Evolutionary conservation across 2,888 invertebrate genomes (phyloP).

Genomic region (Urechis unicinctus): DNA sequence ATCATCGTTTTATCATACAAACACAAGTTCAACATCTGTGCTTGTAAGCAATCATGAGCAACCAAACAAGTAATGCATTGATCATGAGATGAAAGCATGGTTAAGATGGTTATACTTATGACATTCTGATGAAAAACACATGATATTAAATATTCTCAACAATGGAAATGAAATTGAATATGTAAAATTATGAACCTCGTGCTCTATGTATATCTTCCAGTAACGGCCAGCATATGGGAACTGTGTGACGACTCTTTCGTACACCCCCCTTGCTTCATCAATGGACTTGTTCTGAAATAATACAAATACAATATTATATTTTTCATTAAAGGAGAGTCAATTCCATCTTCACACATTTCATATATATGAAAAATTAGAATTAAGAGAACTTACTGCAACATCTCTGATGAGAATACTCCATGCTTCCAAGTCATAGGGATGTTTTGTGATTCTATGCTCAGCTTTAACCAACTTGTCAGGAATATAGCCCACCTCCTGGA

Average conservation of each 20-base stretch:
- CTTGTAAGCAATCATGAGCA: too few relatives aligned
- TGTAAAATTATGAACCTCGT: slow-evolving; percentile 39
- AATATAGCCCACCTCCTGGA: slow-evolving; percentile 22
- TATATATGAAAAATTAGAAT: not conserved
- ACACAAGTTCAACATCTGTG: too few relatives aligned
- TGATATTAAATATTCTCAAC: not conserved
- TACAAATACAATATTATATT: not conserved
- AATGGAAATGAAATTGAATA: not conserved
- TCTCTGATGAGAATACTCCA: slow-evolving; percentile 95
- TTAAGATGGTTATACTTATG: too few relatives aligned
- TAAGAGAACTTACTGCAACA: slow-evolving; percentile 60
- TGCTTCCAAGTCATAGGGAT: slow-evolving; percentile 90
- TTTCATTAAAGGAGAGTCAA: too few relatives aligned
- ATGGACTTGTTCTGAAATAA: slow-evolving; percentile 51
- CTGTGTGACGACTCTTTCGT: slow-evolving; percentile 86
- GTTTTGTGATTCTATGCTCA: slow-evolving; percentile 65
- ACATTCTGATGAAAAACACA: too few relatives aligned
- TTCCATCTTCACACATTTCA: too few relatives aligned
- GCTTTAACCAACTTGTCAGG: slow-evolving; percentile 53
- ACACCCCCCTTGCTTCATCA: slow-evolving; percentile 82
- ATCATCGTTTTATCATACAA: too few relatives aligned
- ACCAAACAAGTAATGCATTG: too few relatives aligned
- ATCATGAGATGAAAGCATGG: too few relatives aligned
- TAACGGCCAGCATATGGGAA: slow-evolving; percentile 95
- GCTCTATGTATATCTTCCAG: slow-evolving; percentile 84